These are phyloP conservation scores for Ophion obscuratus DNA, from an alignment of 2,888 invertebrate genomes.

Conservation along the genomic window DNA sequence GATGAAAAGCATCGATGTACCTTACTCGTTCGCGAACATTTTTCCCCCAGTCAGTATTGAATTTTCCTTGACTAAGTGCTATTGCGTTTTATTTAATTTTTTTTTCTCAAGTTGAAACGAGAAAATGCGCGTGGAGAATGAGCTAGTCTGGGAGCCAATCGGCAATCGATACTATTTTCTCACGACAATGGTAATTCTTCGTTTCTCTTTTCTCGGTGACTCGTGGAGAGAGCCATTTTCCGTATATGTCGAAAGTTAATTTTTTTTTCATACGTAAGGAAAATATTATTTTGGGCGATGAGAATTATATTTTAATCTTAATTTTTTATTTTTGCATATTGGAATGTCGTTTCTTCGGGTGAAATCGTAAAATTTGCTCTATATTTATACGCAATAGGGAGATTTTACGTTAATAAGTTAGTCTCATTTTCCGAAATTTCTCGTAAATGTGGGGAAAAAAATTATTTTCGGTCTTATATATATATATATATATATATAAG, in stretches of 20 bases:
- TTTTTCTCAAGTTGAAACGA: neutral
- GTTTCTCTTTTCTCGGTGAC: too few relatives aligned
- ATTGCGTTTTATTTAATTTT: slow-evolving; percentile 19
- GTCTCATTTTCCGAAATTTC: neutral
- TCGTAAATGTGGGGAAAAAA: too few relatives aligned
- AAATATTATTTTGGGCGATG: too few relatives aligned
- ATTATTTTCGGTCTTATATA: neutral
- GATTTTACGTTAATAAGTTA: neutral
- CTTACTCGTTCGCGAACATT: slow-evolving; percentile 34
- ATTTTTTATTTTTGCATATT: too few relatives aligned
- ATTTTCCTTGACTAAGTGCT: slow-evolving; percentile 2
- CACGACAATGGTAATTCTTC: neutral
- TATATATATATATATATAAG: too few relatives aligned
- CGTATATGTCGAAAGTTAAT: neutral
- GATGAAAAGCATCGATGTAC: slow-evolving; percentile 35
- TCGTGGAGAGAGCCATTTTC: neutral
- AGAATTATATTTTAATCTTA: too few relatives aligned
- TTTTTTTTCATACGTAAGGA: neutral
- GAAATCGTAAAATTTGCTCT: too few relatives aligned
- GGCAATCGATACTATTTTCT: neutral
- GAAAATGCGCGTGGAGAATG: neutral
- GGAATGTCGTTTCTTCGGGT: too few relatives aligned
- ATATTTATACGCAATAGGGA: too few relatives aligned
- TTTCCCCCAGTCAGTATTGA: slow-evolving; percentile 8
- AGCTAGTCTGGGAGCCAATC: slow-evolving; percentile 2